Evolutionary conservation across 2,113 vertebrate genomes (phyloP), one percentile per base, ranked within the genome.

Genomic region (Progne subis): DNA sequence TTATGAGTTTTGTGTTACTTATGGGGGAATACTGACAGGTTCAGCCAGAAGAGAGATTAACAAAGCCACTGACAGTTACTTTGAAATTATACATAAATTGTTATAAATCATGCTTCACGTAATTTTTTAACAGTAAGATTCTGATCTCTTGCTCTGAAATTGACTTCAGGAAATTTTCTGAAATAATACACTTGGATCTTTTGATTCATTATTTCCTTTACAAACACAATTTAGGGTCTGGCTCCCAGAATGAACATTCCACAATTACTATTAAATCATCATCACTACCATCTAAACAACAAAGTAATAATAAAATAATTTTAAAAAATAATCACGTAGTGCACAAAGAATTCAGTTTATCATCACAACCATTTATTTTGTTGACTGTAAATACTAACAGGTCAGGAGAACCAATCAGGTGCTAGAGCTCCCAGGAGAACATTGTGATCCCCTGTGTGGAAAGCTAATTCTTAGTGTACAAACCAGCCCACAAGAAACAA

Each of bases 281-380:
- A 88, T 19, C 31, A 43, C 26, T 75, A 65, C 18, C 34, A 77
- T 14, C 11, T 65, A 86, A 79, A 88, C 65, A 32, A 61, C 11
- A 67, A 53, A 57, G 31, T 37, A 74, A 69, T 65, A 68, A 52
- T 19, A 78, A 71, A 61, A 15, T 11, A 31, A 4, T 47, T 39
- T 15, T 4, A 2, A 6, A 6, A 59, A 34, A 34, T 63, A 96
- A 92, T 85, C 86, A 96, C 92, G 94, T 96, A 56, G 31, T 81
- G 90, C 83, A 94, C 94, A 86, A 92, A 79, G 46, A 86, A 61
- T 32, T 74, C 26, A 52, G 89, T 96, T 97, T 65, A 75, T 86
- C 55, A 92, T 72, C 80, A 86, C 18, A 90, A 56, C 28, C 47
- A 63, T 97, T 97, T 97, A 97, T 97, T 97, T 87, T 80, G 44